These are phyloP conservation scores for Eupsittula cactorum DNA, from an alignment of 2,113 vertebrate genomes.

Conservation along the genomic window DNA sequence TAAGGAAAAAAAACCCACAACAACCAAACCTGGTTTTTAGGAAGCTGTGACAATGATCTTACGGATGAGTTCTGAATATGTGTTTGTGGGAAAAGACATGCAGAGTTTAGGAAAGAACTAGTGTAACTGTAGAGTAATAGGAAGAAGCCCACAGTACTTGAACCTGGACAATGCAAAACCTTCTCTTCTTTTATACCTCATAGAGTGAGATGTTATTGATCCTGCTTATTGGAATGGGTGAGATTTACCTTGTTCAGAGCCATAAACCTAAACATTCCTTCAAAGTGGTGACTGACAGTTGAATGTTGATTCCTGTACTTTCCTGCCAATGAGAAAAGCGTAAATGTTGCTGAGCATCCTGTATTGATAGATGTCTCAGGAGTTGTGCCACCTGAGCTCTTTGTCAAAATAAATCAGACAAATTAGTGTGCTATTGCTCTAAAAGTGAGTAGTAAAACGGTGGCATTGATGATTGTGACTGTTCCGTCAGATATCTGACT, in stretches of 20 bases:
- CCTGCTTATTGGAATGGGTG: not conserved
- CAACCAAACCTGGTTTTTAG: not conserved
- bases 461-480: not conserved
- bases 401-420: not conserved
- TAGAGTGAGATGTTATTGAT: not conserved
- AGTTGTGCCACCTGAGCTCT: not conserved
- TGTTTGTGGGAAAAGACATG: not conserved
- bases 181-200: not conserved
- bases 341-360: not conserved
- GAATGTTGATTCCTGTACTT: not conserved
- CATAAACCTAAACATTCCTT: not conserved
- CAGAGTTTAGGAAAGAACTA: not conserved
- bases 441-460: not conserved
- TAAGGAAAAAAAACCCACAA: not conserved
- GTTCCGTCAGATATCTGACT: not conserved
- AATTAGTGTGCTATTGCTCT: not conserved
- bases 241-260: not conserved
- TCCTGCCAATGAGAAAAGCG: not conserved
- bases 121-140: not conserved
- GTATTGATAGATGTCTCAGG: not conserved
- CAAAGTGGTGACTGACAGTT: not conserved
- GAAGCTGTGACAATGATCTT: not conserved
- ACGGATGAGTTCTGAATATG: not conserved
- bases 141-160: not conserved
- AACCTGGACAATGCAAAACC: not conserved